Conservation (phyloP, 2,113 vertebrate species). For the Actenoides lindsayi region DNA sequence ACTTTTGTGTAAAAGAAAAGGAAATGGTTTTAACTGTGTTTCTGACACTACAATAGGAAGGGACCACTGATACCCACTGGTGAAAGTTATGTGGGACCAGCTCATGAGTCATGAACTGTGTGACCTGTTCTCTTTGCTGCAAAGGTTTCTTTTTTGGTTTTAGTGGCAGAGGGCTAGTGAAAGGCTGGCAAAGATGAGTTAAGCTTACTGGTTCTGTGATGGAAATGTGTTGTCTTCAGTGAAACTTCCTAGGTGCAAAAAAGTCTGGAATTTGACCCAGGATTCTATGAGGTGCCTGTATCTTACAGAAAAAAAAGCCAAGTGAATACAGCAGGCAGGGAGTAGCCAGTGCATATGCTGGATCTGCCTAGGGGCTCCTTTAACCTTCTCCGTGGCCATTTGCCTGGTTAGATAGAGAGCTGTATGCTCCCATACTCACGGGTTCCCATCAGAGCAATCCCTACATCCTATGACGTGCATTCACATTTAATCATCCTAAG, state of each 20-base stretch:
- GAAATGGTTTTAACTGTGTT: background rate
- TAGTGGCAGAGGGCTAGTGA: background rate
- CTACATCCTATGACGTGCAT: background rate
- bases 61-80: background rate
- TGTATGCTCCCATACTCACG: background rate
- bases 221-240: background rate
- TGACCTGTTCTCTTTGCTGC: fast-evolving
- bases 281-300: background rate
- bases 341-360: background rate
- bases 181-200: background rate
- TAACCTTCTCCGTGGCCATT: background rate
- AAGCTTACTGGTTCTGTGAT: background rate
- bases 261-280: background rate
- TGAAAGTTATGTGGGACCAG: background rate
- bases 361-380: background rate
- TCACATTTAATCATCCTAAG: slow-evolving; percentile 59
- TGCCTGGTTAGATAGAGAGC: background rate
- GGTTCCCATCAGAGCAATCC: slow-evolving; percentile 9
- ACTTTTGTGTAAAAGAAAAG: background rate
- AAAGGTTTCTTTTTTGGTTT: background rate
- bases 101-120: background rate
- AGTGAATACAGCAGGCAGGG: background rate
- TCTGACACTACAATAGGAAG: background rate
- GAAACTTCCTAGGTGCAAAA: background rate
- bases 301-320: background rate